Conservation (phyloP, 2,797 vertebrate species). For the Pygocentrus nattereri region DNA sequence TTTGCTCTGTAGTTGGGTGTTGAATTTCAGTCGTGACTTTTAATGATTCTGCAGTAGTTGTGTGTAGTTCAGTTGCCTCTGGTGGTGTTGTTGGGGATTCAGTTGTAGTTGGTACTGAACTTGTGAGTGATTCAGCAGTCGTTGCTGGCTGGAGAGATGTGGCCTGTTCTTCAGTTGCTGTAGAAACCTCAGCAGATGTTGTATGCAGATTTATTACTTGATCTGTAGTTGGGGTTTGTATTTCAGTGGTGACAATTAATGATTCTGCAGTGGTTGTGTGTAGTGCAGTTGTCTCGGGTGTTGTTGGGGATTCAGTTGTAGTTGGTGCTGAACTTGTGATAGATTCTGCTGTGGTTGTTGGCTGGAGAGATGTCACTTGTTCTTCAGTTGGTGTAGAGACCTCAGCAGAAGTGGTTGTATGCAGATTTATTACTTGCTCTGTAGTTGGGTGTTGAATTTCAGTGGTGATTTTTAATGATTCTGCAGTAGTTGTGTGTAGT, state of each 20-base stretch:
- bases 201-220: too few species aligned
- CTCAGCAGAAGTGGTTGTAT: neutral
- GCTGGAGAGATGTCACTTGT: neutral
- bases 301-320: neutral
- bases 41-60: neutral
- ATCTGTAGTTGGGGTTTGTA: too few species aligned
- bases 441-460: too few species aligned
- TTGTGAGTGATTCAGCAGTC: neutral
- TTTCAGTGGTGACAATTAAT: neutral
- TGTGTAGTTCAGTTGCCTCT: too few species aligned
- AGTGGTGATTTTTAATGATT: too few species aligned
- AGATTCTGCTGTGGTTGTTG: neutral
- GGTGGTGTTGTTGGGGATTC: neutral
- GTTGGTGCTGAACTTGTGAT: neutral
- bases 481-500: too few species aligned
- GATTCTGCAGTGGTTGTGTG: neutral
- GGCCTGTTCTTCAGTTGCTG: too few species aligned
- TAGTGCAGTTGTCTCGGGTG: neutral
- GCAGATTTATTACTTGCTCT: neutral
- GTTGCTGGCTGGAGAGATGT: too few species aligned
- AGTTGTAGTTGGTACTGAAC: neutral
- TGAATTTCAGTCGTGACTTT: neutral
- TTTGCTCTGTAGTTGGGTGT: too few species aligned
- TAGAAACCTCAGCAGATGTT: too few species aligned
- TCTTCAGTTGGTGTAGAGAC: too few species aligned